Evolutionary conservation across 2,797 vertebrate species (phyloP), one percentile per base, ranked within the genome.

Genomic region (Sebastiscus albofasciatus): DNA sequence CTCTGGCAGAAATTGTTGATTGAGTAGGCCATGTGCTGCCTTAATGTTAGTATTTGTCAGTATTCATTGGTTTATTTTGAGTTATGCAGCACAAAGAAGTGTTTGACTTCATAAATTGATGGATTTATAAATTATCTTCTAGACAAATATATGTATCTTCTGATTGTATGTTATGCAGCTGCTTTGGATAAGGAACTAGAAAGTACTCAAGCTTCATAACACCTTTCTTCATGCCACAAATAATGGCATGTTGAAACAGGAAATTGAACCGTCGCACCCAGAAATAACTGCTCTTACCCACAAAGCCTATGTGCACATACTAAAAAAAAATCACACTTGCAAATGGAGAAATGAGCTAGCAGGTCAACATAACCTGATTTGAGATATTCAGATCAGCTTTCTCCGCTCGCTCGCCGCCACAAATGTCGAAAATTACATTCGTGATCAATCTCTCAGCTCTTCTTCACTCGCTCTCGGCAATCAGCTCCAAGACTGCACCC

Each of bases 381-480:
- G 61, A 81, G 16, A 80, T 73, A 73, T 87, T 87, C 80, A 82
- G 59, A 82, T 87, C 55, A 59, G 69, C 55, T 55, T 62, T 52
- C 67, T 46, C 42, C 42, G 0, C 26, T 18, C 4, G n/a, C 65
- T 77, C 59, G 8, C 3, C 2, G 2, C 80, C 67, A 67, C 73
- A 64, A 31, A 9, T 75, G 81, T 77, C 3, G 0, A 60, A 86
- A 79, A 90, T 83, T 24, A 71, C 64, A 58, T 82, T 83, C 65
- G 75, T 49, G 80, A 85, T 88, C 81, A 81, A 56, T 85, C 83
- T 75, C 13, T 12, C 39, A 42, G 0, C 61, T 60, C 70, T 66
- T 67, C 75, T 88, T 77, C 77, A 72, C 54, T 52, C 20, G 24
- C 62, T 73, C 74, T 79, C 7, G 59, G 58, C 84, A 89, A 91